Conservation (phyloP, 2,797 vertebrate genomes). For the Enteromius unitaeniatus region DNA sequence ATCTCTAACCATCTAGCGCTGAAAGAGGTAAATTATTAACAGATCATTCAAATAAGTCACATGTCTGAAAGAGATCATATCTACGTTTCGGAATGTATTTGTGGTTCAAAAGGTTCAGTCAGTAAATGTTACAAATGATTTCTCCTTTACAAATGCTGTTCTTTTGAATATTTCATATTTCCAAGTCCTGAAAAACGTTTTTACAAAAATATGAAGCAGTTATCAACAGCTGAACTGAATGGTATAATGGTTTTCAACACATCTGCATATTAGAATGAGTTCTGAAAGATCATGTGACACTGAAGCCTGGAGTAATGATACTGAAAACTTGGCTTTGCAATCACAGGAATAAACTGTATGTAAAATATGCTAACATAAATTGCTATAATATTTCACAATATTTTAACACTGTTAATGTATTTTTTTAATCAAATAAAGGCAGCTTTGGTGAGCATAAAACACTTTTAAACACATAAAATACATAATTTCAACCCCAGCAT, state of each 20-base stretch:
- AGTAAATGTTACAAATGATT: not conserved
- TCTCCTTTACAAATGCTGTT: not conserved
- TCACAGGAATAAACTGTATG: not conserved
- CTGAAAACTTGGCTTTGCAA: not conserved
- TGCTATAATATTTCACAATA: not conserved
- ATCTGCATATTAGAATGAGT: not conserved
- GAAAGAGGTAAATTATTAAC: slow-evolving; percentile 6
- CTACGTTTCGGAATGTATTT: not conserved
- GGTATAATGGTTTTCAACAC: not conserved
- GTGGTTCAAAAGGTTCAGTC: not conserved
- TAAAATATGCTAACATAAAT: not conserved
- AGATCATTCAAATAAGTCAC: slow-evolving; percentile 11
- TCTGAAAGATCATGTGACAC: not conserved
- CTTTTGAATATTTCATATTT: not conserved
- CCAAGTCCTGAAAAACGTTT: too few relatives aligned
- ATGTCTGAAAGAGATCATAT: not conserved
- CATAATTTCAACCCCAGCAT: not conserved
- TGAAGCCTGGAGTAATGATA: not conserved
- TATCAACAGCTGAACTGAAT: not conserved
- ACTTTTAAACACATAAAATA: not conserved
- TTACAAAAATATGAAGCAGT: not conserved
- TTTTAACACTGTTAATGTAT: not conserved
- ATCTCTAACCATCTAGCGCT: not conserved
- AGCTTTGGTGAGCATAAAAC: not conserved
- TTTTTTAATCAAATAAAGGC: not conserved